Conservation (phyloP, 2,888 invertebrate species). For the Acheta domesticus region DNA sequence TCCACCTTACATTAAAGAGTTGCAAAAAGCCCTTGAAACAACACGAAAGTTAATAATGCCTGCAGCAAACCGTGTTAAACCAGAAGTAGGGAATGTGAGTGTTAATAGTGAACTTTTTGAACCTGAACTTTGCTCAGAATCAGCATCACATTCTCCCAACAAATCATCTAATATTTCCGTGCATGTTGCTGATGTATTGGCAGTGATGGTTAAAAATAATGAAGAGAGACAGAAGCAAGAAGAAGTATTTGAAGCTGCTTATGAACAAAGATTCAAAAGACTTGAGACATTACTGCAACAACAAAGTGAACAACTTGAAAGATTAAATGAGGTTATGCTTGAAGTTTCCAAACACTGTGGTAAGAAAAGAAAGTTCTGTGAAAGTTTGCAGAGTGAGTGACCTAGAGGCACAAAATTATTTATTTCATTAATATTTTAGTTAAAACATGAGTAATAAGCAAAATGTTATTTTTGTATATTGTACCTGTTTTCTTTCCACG, state of each 20-base stretch:
- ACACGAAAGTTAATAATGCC: constrained; percentile 27
- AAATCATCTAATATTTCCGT: constrained; percentile 22
- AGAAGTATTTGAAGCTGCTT: constrained; percentile 20
- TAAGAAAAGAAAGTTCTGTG: constrained; percentile 24
- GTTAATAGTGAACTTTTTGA: background rate
- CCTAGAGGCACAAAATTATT: too few relatives aligned
- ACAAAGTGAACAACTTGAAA: constrained; percentile 22
- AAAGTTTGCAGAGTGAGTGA: background rate
- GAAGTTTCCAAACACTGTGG: background rate
- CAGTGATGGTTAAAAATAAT: constrained; percentile 18
- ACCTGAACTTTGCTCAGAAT: constrained; percentile 18
- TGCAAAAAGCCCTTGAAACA: constrained; percentile 26
- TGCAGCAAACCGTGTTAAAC: background rate
- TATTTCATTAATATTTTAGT: too few relatives aligned
- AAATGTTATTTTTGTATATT: too few relatives aligned
- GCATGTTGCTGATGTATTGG: constrained; percentile 25
- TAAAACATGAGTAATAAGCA: too few relatives aligned
- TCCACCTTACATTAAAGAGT: constrained; percentile 25
- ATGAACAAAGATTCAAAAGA: constrained; percentile 22
- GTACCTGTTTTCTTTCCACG: too few relatives aligned
- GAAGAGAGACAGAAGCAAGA: constrained; percentile 20
- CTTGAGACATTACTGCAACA: constrained; percentile 22
- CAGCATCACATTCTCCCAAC: background rate
- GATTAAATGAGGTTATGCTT: constrained; percentile 11
- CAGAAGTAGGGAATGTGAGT: background rate